These are phyloP conservation scores for Syngnathoides biaculeatus DNA, from an alignment of 2,113 vertebrate genomes.

Conservation along the genomic window DNA sequence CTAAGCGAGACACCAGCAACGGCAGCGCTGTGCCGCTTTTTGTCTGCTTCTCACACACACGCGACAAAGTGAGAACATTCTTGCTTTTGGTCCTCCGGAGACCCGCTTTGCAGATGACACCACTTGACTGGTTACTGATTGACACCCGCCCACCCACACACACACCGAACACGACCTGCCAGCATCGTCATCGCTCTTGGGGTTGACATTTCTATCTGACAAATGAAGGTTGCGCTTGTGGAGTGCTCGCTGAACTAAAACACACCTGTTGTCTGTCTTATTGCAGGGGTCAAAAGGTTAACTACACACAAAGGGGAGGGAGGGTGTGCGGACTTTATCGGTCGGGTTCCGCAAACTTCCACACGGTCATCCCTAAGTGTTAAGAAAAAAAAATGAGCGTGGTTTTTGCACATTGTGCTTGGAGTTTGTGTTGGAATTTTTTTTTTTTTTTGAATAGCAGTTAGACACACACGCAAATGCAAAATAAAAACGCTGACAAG, in stretches of 20 bases:
- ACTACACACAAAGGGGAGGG: slow-evolving; percentile 18
- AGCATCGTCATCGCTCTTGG: slow-evolving; percentile 8
- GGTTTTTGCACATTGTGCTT: too few relatives aligned
- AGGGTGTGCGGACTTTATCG: slow-evolving; percentile 37
- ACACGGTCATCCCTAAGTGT: neutral
- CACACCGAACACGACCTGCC: slow-evolving; percentile 9
- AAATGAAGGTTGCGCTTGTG: slow-evolving; percentile 36
- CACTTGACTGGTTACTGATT: neutral
- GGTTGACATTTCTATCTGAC: slow-evolving; percentile 40
- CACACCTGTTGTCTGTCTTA: slow-evolving; percentile 53
- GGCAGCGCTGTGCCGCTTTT: neutral
- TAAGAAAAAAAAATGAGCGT: neutral
- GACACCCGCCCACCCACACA: neutral
- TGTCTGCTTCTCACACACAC: neutral
- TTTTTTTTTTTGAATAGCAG: too few relatives aligned
- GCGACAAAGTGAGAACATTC: neutral
- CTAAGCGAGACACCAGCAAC: too few relatives aligned
- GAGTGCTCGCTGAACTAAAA: slow-evolving; percentile 19
- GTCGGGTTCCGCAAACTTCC: slow-evolving; percentile 36
- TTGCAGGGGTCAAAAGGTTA: slow-evolving; percentile 56
- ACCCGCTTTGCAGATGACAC: neutral
- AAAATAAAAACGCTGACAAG: too few relatives aligned
- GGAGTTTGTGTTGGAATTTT: too few relatives aligned
- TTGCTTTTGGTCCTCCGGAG: neutral
- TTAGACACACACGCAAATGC: too few relatives aligned